phyloP scores from a whole-genome alignment of 2,888 invertebrate species.

The Lithodes maja region DNA sequence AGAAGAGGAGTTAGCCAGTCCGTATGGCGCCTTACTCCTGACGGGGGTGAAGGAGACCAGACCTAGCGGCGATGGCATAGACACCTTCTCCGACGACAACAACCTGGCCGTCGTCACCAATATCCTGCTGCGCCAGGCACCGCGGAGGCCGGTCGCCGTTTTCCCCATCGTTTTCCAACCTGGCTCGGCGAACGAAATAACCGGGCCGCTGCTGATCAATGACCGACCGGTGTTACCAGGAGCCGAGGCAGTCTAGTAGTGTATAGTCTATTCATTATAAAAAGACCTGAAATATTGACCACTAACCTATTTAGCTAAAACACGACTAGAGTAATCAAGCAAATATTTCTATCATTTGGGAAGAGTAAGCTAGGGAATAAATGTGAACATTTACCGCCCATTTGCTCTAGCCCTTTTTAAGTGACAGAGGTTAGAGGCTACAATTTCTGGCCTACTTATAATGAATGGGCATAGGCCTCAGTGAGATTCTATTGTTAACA shows the following conservation, averaged over 20 bases:
- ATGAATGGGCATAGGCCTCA: too few species aligned
- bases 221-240: slow-evolving; percentile 41
- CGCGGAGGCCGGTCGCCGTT: slow-evolving; percentile 14
- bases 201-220: slow-evolving; percentile 32
- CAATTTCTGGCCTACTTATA: too few species aligned
- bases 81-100: slow-evolving; percentile 42
- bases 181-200: background rate
- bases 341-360: too few species aligned
- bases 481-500: too few species aligned
- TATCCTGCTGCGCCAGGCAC: background rate
- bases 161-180: slow-evolving; percentile 20
- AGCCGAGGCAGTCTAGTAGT: background rate
- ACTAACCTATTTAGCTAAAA: too few species aligned
- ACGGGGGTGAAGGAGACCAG: slow-evolving; percentile 4
- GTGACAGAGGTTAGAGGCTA: too few species aligned
- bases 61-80: slow-evolving; percentile 43
- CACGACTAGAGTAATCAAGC: too few species aligned
- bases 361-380: too few species aligned
- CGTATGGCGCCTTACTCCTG: slow-evolving; percentile 42
- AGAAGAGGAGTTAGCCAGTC: background rate
- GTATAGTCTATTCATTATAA: background rate
- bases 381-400: too few species aligned
- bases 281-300: too few species aligned
- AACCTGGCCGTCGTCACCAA: slow-evolving; percentile 55
- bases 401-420: too few species aligned